Evolutionary conservation across 2,113 vertebrate genomes (phyloP), one percentile per base, ranked within the genome.

Genomic region (Sprattus sprattus): DNA sequence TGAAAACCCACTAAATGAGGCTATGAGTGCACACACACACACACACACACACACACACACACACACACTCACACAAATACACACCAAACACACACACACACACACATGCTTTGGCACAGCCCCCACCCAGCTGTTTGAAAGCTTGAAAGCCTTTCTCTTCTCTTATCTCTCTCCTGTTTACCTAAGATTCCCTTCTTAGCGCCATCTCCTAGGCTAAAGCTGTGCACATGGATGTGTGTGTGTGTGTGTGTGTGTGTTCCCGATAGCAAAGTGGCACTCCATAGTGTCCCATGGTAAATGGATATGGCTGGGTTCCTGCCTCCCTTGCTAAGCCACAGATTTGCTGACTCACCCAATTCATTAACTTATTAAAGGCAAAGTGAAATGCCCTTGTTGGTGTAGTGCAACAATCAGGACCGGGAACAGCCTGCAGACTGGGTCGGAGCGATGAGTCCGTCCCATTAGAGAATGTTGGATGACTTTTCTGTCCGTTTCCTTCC

Each of bases 131-230:
- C 52, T 25, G 28, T 44, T 46, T 54, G 32, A 52, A 85, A 82
- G 87, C 87, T 54, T 54, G 52, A 54, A 54, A 54, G 52, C 52
- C 52, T 54, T 54, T 54, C 52, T 16, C 52, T 54, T 82, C 44
- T 83, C 20, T 78, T 75, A 85, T 86, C 60, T 85, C 50, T 87
- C 28, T 81, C 82, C 80, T 50, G 64, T 78, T 84, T 81, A 82
- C 78, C 54, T 83, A 54, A 83, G 60, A 84, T 81, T 64, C 82
- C 47, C 86, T 57, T 82, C 81, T 84, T 83, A 87, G 83, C 82
- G 54, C 6, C 10, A 64, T 87, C 80, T 84, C 86, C 83, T 71
- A 52, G 86, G 86, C 60, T 80, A 87, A 78, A 0, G 78, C 28
- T 54, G 52, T 18, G 13, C 52, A 5, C 18, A 16, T 64, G 64